phyloP scores from a whole-genome alignment of 2,888 invertebrate species.

The Chrysotoxum bicinctum region DNA sequence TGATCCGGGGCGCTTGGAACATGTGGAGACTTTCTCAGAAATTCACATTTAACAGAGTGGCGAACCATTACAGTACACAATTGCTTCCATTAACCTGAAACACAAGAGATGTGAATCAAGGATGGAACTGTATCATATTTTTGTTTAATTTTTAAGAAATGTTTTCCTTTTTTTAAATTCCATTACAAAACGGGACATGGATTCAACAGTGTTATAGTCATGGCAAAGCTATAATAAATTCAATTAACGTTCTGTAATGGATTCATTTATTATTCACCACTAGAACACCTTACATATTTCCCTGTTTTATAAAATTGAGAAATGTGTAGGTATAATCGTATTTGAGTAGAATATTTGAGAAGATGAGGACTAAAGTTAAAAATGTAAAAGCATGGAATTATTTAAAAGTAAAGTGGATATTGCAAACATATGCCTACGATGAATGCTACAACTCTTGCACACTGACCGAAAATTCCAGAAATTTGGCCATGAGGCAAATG shows the following conservation, averaged over 20 bases:
- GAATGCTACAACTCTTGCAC: too few species aligned
- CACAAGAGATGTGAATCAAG: slow-evolving; percentile 53
- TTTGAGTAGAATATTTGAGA: too few species aligned
- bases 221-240: slow-evolving; percentile 23
- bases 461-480: too few species aligned
- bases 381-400: background rate
- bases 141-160: slow-evolving; percentile 24
- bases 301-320: background rate
- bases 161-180: slow-evolving; percentile 44
- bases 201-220: slow-evolving; percentile 13
- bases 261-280: slow-evolving; percentile 52
- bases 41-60: slow-evolving; percentile 45
- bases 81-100: slow-evolving; percentile 67
- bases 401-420: too few species aligned
- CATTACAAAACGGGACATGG: slow-evolving; percentile 52
- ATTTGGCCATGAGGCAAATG: too few species aligned
- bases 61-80: slow-evolving; percentile 62
- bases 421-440: too few species aligned
- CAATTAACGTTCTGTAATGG: slow-evolving; percentile 59
- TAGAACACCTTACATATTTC: slow-evolving; percentile 7
- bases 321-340: too few species aligned
- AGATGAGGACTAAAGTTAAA: background rate
- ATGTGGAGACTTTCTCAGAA: slow-evolving; percentile 69
- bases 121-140: slow-evolving; percentile 49
- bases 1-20: slow-evolving; percentile 26